Conservation (phyloP, 2,113 vertebrate species). For the Paraplagusia blochii region DNA sequence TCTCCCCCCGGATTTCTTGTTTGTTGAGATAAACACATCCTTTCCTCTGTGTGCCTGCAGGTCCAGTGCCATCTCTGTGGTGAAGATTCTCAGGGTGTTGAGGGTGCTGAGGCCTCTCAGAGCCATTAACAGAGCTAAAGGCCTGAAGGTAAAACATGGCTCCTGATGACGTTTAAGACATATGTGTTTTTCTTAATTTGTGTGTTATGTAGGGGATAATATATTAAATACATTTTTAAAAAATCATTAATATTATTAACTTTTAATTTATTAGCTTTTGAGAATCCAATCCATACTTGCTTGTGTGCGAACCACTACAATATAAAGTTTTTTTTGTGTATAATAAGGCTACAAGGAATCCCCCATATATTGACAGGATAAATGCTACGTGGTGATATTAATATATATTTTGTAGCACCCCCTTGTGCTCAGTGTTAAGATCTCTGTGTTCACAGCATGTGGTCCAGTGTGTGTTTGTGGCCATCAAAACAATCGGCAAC, state of each 20-base stretch:
- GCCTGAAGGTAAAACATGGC: constrained; percentile 83
- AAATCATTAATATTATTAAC: no score
- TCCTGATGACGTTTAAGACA: no score
- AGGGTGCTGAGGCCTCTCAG: constrained; percentile 93
- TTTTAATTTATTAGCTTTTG: no score
- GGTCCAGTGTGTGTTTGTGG: constrained; percentile 96
- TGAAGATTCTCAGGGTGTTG: constrained; percentile 96
- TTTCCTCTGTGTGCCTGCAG: constrained; percentile 63
- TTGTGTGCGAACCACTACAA: no score
- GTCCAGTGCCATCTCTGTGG: constrained; percentile 95
- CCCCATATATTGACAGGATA: no score
- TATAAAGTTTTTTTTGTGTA: no score
- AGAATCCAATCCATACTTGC: no score
- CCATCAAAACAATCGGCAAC: constrained; percentile 97
- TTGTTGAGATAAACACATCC: not conserved
- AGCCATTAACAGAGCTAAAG: constrained; percentile 96
- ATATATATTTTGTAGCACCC: not conserved
- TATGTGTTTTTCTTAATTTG: no score
- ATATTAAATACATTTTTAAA: no score
- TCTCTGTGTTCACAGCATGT: constrained; percentile 82
- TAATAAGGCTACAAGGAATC: no score
- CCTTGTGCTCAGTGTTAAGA: not conserved
- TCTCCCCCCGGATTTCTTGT: not conserved
- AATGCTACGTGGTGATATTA: no score
- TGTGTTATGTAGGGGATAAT: not conserved